phyloP scores from a whole-genome alignment of 2,113 vertebrate species.

The Phocoena phocoena region DNA sequence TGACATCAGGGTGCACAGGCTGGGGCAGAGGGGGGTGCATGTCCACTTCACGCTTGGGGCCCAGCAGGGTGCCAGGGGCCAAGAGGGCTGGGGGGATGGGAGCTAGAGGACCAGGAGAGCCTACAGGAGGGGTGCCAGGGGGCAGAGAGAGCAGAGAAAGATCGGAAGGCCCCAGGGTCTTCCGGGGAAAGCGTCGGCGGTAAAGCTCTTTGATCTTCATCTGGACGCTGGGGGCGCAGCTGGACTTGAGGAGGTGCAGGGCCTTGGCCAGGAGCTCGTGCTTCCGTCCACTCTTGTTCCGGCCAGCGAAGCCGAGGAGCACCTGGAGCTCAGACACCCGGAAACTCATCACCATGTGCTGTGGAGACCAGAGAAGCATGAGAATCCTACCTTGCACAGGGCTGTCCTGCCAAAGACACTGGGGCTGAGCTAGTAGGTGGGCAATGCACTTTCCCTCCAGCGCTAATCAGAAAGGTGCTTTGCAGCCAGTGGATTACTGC shows the following conservation, averaged over 20 bases:
- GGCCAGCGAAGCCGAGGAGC: too few species aligned
- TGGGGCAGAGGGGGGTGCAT: slow-evolving; percentile 78
- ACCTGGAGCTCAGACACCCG: too few species aligned
- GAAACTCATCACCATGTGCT: too few species aligned
- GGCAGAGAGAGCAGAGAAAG: slow-evolving; percentile 82
- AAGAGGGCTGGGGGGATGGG: slow-evolving; percentile 66
- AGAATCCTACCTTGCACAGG: too few species aligned
- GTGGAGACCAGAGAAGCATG: too few species aligned
- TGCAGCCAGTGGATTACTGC: too few species aligned
- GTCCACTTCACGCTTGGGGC: slow-evolving; percentile 82
- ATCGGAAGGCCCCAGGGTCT: slow-evolving; percentile 79
- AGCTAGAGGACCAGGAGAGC: slow-evolving; percentile 54
- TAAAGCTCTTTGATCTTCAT: slow-evolving; percentile 88
- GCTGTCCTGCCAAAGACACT: too few species aligned
- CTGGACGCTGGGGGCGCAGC: slow-evolving; percentile 82
- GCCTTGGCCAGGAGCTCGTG: slow-evolving; percentile 68
- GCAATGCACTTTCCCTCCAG: too few species aligned
- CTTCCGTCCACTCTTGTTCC: too few species aligned
- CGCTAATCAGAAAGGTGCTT: too few species aligned
- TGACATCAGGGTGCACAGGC: slow-evolving; percentile 85
- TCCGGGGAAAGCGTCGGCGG: slow-evolving; percentile 83
- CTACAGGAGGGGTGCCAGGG: slow-evolving; percentile 71
- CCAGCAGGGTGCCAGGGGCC: slow-evolving; percentile 75
- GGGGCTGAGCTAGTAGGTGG: too few species aligned
- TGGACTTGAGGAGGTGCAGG: slow-evolving; percentile 80